These are phyloP conservation scores for Nestor notabilis DNA, from an alignment of 2,113 vertebrate genomes.

Conservation along the genomic window DNA sequence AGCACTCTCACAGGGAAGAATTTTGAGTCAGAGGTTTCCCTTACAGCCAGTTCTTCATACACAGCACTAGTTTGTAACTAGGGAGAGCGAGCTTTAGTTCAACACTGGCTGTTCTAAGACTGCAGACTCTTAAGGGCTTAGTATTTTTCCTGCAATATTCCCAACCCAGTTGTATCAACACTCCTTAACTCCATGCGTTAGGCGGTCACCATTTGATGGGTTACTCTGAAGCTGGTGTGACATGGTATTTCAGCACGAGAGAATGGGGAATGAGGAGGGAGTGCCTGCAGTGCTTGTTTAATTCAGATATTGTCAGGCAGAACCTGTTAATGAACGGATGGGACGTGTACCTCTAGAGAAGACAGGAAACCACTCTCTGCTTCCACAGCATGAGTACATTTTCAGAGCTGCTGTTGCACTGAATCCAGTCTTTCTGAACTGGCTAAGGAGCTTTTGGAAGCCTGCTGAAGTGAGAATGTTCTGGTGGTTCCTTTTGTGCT, in stretches of 20 bases:
- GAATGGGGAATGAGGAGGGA: not conserved
- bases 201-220: fast-evolving
- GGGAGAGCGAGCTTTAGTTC: not conserved
- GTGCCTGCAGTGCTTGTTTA: not conserved
- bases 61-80: not conserved
- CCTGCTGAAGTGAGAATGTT: not conserved
- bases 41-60: not conserved
- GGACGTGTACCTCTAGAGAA: not conserved
- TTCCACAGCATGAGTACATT: fast-evolving
- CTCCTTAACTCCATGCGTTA: fast-evolving
- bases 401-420: not conserved
- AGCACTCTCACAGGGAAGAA: not conserved
- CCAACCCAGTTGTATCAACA: fast-evolving
- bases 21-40: not conserved
- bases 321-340: fast-evolving
- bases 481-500: not conserved
- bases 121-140: not conserved
- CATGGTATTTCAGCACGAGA: fast-evolving
- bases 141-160: not conserved
- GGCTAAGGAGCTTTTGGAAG: not conserved
- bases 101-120: not conserved
- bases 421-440: not conserved
- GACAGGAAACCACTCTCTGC: fast-evolving
- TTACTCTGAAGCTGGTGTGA: not conserved
- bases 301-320: fast-evolving